These are phyloP conservation scores for Pteruthius melanotis DNA, from an alignment of 2,113 vertebrate genomes.

Conservation along the genomic window DNA sequence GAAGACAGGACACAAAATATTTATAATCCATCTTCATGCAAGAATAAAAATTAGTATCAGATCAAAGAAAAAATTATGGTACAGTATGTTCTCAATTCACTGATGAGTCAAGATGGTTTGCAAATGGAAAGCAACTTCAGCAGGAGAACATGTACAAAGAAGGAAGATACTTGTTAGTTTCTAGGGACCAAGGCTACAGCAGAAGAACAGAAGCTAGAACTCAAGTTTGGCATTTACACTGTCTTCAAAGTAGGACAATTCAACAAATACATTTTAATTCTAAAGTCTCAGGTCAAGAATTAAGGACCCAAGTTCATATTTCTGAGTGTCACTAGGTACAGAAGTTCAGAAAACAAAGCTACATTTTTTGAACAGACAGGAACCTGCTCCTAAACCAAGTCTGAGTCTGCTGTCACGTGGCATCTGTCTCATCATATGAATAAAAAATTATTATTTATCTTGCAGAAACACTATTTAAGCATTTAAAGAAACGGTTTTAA, in stretches of 20 bases:
- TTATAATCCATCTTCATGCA: background rate
- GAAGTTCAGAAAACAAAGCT: background rate
- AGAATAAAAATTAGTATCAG: background rate
- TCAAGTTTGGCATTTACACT: background rate
- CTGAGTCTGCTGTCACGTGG: background rate
- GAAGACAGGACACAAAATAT: background rate
- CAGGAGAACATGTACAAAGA: background rate
- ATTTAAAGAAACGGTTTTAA: background rate
- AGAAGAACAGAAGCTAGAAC: background rate
- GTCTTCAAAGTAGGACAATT: background rate
- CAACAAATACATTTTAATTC: background rate
- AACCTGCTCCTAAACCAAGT: background rate
- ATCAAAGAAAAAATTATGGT: background rate
- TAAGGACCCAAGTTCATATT: background rate
- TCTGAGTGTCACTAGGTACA: background rate
- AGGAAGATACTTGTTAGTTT: background rate
- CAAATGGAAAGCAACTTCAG: slow-evolving; percentile 3
- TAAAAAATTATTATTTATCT: background rate
- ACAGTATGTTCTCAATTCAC: background rate
- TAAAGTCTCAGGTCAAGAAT: background rate
- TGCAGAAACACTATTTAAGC: background rate
- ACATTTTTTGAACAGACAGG: background rate
- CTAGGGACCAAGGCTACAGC: background rate
- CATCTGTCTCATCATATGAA: background rate
- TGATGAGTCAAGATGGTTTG: background rate